A percentile compares a stretch with the other conserved stretches of the same genome.
Evolutionary conservation across 2,888 invertebrate species (phyloP).

Genomic region (Callinectes sapidus): DNA sequence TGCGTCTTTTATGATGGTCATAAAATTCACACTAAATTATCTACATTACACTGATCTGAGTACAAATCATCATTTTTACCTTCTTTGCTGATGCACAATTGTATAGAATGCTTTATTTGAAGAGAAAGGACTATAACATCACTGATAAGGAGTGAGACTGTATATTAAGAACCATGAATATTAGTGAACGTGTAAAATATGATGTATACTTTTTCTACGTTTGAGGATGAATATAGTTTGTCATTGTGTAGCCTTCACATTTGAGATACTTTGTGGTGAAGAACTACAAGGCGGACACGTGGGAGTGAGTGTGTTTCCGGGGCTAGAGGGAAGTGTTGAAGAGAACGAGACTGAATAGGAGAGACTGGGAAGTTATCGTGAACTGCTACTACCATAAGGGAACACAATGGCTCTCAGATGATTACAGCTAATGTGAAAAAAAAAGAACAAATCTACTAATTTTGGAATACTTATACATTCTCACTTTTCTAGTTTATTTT

Average conservation of each 20-base stretch:
- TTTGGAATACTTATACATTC: background rate
- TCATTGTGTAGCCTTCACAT: background rate
- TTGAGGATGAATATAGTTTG: background rate
- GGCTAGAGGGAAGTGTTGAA: background rate
- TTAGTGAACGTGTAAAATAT: background rate
- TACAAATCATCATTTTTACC: background rate
- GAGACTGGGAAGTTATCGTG: background rate
- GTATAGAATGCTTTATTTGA: background rate
- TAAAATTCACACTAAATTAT: background rate
- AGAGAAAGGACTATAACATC: too few species aligned
- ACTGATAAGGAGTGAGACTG: background rate
- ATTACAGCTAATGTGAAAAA: background rate
- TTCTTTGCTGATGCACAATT: background rate
- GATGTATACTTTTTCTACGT: background rate
- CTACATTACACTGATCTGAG: background rate
- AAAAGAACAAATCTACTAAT: background rate
- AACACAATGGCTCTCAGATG: slow-evolving; percentile 35
- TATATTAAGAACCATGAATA: background rate
- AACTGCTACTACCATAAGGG: background rate
- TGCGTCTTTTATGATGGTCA: background rate
- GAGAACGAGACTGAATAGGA: background rate
- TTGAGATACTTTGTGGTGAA: background rate
- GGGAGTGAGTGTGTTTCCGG: background rate
- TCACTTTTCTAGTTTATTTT: background rate
- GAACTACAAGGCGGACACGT: background rate